Base-by-base conservation (phyloP, 2,797 vertebrate species). In the Allobates femoralis region DNA sequence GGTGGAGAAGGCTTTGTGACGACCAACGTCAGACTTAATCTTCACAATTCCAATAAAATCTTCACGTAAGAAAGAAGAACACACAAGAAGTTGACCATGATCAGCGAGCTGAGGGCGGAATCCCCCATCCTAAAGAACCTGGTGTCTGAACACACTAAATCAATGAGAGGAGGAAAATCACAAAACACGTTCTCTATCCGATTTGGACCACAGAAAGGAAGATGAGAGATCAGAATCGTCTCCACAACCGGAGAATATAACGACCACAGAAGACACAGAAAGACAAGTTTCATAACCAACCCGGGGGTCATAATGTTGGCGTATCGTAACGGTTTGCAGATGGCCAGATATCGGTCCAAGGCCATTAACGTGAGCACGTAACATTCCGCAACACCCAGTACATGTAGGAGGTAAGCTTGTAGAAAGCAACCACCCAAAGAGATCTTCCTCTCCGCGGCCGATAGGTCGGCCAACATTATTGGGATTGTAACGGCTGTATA, bases 1-100 rank as follows among this genome's bases (percentile, higher is more conserved):
- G 0, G 95, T 96, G n/a, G 94, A 95, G 60, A 96, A 88, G 66
- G 93, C 89, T 69, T 95, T 96, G 11, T 86, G 56, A 16, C 89
- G 90, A 0, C 94, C 91, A 3, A 89, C 83, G 2, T 79, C 6
- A 14, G 89, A 91, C 53, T 92, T 90, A 21, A 94, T 92, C 56
- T 87, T 91, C 30, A 93, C 4, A 0, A 95, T 92, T 91, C 87
- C 28, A 56, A 6, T 60, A 94, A 83, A 66, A 96, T 95, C 37
- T 81, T 90, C 5, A 85, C 50, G 14, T 96, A 96, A 1, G 94
- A 96, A 32, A 94, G 92, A 16, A 94, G 11, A 7, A 94, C 92
- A 41, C 95, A 90, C 16, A 89, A 62, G 37, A 95, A 90, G 7
- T 94, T 93, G 1, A 89, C 89, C 28, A 95, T 87, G n/a, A 95